Conservation (phyloP, 2,113 vertebrate genomes). For the Myotis brandtii region DNA sequence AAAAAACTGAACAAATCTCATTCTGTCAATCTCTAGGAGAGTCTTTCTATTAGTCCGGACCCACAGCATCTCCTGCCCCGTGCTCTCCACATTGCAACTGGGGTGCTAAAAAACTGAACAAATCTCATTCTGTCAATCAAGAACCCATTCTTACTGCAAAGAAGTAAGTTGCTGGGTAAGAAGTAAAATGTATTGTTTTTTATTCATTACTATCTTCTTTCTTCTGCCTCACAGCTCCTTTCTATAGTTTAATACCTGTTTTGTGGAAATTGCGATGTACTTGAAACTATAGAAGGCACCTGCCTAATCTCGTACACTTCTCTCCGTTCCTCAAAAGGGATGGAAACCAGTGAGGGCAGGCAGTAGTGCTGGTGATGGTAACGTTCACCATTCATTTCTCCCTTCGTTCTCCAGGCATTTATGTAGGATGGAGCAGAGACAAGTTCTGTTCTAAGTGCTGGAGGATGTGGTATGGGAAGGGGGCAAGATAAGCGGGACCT, state of each 20-base stretch:
- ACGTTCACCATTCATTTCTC: neutral
- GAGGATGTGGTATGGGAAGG: neutral
- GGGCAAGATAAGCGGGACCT: neutral
- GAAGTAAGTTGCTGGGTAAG: neutral
- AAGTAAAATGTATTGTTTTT: neutral
- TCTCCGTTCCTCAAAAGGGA: neutral
- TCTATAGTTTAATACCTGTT: neutral
- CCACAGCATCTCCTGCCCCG: neutral
- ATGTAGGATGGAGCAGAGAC: neutral
- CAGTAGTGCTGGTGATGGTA: neutral
- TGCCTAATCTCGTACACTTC: neutral
- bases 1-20: neutral
- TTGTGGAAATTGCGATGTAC: neutral
- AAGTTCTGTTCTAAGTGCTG: neutral
- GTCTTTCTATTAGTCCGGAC: neutral
- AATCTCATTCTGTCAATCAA: neutral
- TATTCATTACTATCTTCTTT: neutral
- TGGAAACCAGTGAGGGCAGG: neutral
- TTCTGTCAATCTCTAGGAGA: neutral
- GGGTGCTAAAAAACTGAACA: neutral
- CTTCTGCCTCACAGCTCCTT: neutral
- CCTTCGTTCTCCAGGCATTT: neutral
- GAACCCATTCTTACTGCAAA: neutral
- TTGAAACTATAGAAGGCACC: neutral
- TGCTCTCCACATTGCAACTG: neutral